Percentiles rank a stretch among this genome's conserved stretches.
Conservation (phyloP, 1,140 invertebrate species). For the Aradophagus sp. region DNA sequence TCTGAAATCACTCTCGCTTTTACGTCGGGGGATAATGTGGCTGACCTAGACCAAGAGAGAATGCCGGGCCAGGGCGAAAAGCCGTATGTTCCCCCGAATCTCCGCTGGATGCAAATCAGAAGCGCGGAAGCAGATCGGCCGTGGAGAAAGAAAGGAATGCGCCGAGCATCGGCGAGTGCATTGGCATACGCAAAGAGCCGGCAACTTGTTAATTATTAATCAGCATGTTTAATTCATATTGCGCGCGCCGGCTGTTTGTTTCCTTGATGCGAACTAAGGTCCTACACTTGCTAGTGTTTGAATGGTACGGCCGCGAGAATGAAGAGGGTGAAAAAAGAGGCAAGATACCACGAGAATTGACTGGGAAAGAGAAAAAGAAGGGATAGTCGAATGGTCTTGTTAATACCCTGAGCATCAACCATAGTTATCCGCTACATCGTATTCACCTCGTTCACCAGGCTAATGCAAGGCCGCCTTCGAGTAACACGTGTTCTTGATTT, state of each 20-base stretch:
- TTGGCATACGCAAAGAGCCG: slow-evolving; percentile 57
- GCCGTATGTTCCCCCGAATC: slow-evolving; percentile 11
- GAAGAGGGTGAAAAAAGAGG: slow-evolving; percentile 6
- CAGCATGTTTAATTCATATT: slow-evolving; percentile 74
- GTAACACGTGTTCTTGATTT: too few relatives aligned
- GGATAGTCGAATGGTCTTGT: slow-evolving; percentile 28
- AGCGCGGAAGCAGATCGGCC: slow-evolving; percentile 22
- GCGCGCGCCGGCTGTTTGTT: slow-evolving; percentile 70
- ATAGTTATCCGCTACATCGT: too few relatives aligned
- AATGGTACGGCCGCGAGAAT: slow-evolving; percentile 57
- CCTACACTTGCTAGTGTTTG: slow-evolving; percentile 62
- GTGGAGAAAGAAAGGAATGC: slow-evolving; percentile 34
- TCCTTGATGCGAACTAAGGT: slow-evolving; percentile 70
- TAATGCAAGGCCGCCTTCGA: too few relatives aligned
- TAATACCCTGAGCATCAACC: slow-evolving; percentile 39
- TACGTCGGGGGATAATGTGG: slow-evolving; percentile 65
- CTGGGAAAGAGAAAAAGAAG: not conserved
- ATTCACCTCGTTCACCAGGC: too few relatives aligned
- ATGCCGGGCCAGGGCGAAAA: too few relatives aligned
- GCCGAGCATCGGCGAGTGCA: slow-evolving; percentile 41
- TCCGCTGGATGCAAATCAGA: slow-evolving; percentile 19
- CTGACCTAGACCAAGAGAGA: slow-evolving; percentile 65
- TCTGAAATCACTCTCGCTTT: slow-evolving; percentile 64
- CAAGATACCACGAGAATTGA: not conserved
- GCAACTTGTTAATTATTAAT: slow-evolving; percentile 73